Conservation (phyloP, 92 coral and sea anemone species). For the Umimayanthus chanpuru region DNA sequence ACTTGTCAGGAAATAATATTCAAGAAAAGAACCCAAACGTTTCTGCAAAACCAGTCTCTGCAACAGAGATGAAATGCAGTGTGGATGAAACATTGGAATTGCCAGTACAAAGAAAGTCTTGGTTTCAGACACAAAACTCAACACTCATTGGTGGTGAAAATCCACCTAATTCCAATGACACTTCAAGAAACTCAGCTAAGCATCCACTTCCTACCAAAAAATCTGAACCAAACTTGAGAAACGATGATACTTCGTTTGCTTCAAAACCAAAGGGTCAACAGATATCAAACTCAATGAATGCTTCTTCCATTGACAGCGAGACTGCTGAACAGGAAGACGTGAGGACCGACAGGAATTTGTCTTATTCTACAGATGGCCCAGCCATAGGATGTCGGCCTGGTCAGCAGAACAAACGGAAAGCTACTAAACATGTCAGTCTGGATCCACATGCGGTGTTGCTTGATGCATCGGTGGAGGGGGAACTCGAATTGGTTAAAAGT, state of each 20-base stretch:
- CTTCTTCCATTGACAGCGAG: neutral
- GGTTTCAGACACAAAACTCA: neutral
- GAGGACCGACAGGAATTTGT: neutral
- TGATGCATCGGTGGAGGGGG: constrained; percentile 97
- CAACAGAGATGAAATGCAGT: neutral
- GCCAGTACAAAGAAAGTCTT: neutral
- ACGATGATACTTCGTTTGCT: neutral
- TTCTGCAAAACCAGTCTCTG: neutral
- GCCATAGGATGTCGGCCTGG: constrained; percentile 9
- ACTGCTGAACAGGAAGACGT: neutral
- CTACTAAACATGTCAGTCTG: constrained; percentile 76
- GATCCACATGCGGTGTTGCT: constrained; percentile 96
- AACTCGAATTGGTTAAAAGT: constrained; percentile 82
- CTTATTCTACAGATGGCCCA: constrained; percentile 23
- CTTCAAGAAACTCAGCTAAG: neutral
- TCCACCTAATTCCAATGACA: neutral
- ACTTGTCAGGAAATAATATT: neutral
- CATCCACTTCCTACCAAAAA: neutral
- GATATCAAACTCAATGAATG: neutral
- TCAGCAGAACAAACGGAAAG: constrained; percentile 43
- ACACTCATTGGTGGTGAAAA: neutral
- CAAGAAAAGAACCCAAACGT: neutral
- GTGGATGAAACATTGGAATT: constrained; percentile 4
- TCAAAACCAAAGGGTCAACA: neutral
- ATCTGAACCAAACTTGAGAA: neutral